Evolutionary conservation across 2,113 vertebrate species (phyloP).

Genomic region (Actinemys pallida): DNA sequence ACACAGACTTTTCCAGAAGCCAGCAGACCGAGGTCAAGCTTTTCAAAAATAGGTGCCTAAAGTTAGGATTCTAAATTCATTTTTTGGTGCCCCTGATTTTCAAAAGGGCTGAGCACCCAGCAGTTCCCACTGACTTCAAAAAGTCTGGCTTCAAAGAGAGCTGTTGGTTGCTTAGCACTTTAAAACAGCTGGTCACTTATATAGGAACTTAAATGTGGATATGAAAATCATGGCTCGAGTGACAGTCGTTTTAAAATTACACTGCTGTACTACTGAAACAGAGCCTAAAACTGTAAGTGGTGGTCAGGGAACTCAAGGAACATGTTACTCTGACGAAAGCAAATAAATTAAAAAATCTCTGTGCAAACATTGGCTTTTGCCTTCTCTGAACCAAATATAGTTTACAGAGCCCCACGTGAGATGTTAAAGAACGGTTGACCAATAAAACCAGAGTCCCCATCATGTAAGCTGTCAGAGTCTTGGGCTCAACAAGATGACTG

Average conservation of each 20-base stretch:
- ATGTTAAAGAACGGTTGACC: neutral
- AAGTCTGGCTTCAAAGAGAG: neutral
- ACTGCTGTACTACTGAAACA: neutral
- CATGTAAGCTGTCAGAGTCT: neutral
- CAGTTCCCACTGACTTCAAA: constrained; percentile 39
- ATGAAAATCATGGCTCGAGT: neutral
- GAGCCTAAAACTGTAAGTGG: neutral
- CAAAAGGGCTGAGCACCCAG: neutral
- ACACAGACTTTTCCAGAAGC: neutral
- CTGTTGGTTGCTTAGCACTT: neutral
- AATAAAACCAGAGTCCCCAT: neutral
- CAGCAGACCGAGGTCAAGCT: constrained; percentile 2
- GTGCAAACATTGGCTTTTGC: neutral
- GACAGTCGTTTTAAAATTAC: neutral
- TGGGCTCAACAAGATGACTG: neutral
- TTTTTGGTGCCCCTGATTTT: neutral
- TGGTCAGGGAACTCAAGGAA: neutral
- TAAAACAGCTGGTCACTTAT: constrained; percentile 14
- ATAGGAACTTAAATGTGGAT: neutral
- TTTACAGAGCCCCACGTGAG: neutral
- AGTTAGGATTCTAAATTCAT: neutral
- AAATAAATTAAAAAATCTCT: neutral
- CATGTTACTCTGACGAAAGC: neutral
- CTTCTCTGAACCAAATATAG: neutral
- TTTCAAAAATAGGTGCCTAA: constrained; percentile 35